These are phyloP conservation scores for Drosophila ambigua DNA, from an alignment of 1,140 invertebrate species.

Conservation along the genomic window DNA sequence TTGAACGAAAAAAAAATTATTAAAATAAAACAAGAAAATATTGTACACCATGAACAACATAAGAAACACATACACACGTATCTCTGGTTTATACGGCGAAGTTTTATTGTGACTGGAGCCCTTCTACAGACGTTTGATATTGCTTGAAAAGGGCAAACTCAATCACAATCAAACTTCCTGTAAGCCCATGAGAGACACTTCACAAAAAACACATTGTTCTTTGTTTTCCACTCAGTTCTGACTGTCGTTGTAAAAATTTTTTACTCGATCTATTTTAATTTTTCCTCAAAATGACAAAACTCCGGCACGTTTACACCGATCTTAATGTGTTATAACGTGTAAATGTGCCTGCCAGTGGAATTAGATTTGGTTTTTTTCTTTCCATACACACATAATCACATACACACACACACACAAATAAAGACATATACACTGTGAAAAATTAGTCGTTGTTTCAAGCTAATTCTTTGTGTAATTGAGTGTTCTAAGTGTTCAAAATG, in stretches of 20 bases:
- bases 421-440: slow-evolving; percentile 60
- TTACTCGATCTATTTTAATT: slow-evolving; percentile 47
- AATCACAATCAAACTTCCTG: neutral
- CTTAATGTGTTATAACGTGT: slow-evolving; percentile 57
- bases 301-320: slow-evolving; percentile 56
- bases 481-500: slow-evolving; percentile 79
- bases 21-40: slow-evolving; percentile 2
- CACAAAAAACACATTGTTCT: slow-evolving; percentile 51
- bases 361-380: slow-evolving; percentile 59
- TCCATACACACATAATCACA: slow-evolving; percentile 9
- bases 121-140: too few species aligned
- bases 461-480: slow-evolving; percentile 78
- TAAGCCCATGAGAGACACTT: slow-evolving; percentile 2
- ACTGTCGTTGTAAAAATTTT: slow-evolving; percentile 73
- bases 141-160: neutral
- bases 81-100: slow-evolving; percentile 4
- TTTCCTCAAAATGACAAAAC: slow-evolving; percentile 22
- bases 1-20: slow-evolving; percentile 53
- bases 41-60: slow-evolving; percentile 34
- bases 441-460: slow-evolving; percentile 77
- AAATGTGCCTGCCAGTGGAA: slow-evolving; percentile 68
- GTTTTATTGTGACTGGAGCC: neutral
- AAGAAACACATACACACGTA: slow-evolving; percentile 9
- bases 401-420: slow-evolving; percentile 34
- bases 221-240: slow-evolving; percentile 68